A percentile compares a stretch with the other conserved stretches of the same genome.
Conservation (phyloP, 2,113 vertebrate genomes). For the Coregonus clupeaformis region DNA sequence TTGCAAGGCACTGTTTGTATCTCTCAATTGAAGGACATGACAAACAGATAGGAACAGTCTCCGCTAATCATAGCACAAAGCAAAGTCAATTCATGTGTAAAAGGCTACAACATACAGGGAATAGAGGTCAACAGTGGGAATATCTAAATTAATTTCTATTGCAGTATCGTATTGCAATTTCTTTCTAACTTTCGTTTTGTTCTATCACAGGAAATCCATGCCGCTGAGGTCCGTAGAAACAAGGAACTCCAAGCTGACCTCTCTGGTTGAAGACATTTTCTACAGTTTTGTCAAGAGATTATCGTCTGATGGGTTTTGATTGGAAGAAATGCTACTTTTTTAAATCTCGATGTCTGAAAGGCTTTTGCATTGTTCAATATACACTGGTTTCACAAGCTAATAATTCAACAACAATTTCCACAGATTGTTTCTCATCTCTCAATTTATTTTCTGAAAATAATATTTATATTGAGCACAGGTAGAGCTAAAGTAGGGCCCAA, state of each 20-base stretch:
- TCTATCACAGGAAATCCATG: conserved; percentile 80
- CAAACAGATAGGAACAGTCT: too few species aligned
- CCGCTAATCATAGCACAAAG: too few species aligned
- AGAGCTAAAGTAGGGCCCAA: too few species aligned
- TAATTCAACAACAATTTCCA: conserved; percentile 13
- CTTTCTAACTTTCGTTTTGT: background rate
- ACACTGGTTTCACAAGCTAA: conserved; percentile 23
- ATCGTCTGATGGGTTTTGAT: conserved; percentile 5
- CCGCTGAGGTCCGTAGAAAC: conserved; percentile 85
- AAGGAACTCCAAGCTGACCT: conserved; percentile 84
- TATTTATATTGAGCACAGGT: too few species aligned
- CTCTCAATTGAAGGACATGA: too few species aligned
- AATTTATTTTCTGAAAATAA: background rate
- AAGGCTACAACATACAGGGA: too few species aligned
- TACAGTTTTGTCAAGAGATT: conserved; percentile 15
- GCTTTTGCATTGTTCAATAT: conserved; percentile 38
- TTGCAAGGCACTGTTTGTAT: too few species aligned
- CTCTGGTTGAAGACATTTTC: conserved; percentile 75
- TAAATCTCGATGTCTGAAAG: conserved; percentile 40
- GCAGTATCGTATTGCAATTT: background rate
- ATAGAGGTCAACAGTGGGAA: background rate
- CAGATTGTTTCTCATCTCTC: conserved; percentile 4
- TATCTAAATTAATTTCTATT: background rate
- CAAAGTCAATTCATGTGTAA: background rate
- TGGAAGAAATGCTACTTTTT: conserved; percentile 27